A percentile compares a stretch with the other conserved stretches of the same genome.
phyloP scores from a whole-genome alignment of 2,797 vertebrate genomes.

The Cyprinella venusta region DNA sequence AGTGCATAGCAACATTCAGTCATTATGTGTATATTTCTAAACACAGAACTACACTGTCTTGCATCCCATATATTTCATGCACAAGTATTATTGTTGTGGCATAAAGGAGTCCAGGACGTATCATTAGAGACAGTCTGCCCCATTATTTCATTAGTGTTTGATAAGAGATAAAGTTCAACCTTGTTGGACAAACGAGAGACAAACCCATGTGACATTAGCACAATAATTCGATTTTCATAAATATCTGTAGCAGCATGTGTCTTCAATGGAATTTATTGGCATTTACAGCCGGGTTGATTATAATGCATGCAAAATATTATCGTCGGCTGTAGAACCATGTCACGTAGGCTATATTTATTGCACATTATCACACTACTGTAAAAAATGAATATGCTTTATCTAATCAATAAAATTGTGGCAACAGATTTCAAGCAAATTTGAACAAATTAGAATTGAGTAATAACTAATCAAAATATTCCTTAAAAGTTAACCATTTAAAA shows the following conservation, averaged over 20 bases:
- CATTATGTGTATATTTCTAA: neutral
- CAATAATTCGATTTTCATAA: neutral
- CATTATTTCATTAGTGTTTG: slow-evolving; percentile 21
- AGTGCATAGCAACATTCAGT: neutral
- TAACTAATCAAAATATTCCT: too few species aligned
- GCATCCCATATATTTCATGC: neutral
- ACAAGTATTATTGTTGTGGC: neutral
- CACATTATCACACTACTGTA: neutral
- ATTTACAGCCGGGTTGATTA: neutral
- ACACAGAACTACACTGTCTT: neutral
- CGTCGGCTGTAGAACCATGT: neutral
- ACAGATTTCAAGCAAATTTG: too few species aligned
- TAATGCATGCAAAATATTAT: neutral
- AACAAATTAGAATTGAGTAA: too few species aligned
- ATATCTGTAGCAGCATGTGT: neutral
- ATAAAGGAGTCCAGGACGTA: neutral
- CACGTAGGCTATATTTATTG: neutral
- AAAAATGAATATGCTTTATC: too few species aligned
- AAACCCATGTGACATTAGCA: slow-evolving; percentile 1
- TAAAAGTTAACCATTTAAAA: too few species aligned
- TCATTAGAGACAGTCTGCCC: neutral
- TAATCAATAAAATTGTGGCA: too few species aligned
- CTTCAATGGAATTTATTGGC: neutral
- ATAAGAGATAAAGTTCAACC: slow-evolving; percentile 15
- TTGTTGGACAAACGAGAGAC: neutral